Conservation (phyloP, 1,140 invertebrate species). For the Pseudomyrmex pallidus region DNA sequence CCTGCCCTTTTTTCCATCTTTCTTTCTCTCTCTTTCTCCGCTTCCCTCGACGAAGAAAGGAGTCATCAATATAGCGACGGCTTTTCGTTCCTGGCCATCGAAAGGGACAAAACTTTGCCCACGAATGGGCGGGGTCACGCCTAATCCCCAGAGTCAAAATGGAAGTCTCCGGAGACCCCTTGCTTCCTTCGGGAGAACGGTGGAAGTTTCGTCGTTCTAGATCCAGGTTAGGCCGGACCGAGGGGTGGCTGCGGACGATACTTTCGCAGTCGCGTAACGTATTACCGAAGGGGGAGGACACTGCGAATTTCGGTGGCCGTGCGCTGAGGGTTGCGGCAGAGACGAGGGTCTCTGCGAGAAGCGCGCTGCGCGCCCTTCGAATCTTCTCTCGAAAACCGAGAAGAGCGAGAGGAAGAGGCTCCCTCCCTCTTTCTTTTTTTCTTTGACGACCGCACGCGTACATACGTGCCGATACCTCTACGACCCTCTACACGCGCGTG, state of each 20-base stretch:
- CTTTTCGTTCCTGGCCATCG: slow-evolving; percentile 81
- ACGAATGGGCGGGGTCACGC: slow-evolving; percentile 84
- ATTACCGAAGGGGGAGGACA: slow-evolving; percentile 77
- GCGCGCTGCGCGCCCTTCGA: slow-evolving; percentile 58
- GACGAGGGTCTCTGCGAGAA: slow-evolving; percentile 50
- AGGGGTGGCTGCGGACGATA: slow-evolving; percentile 63
- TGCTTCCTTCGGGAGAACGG: slow-evolving; percentile 50
- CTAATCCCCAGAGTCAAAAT: slow-evolving; percentile 86
- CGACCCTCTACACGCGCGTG: slow-evolving; percentile 48
- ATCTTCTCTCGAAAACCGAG: slow-evolving; percentile 57
- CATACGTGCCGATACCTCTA: slow-evolving; percentile 72
- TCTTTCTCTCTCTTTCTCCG: slow-evolving; percentile 30
- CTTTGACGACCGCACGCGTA: slow-evolving; percentile 52
- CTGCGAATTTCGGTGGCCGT: slow-evolving; percentile 71
- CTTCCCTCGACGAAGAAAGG: slow-evolving; percentile 73
- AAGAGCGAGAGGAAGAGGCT: slow-evolving; percentile 12
- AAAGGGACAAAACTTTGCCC: slow-evolving; percentile 81
- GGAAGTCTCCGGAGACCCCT: slow-evolving; percentile 84
- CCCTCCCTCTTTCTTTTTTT: slow-evolving; percentile 49
- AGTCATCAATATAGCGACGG: slow-evolving; percentile 83
- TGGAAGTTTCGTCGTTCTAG: slow-evolving; percentile 78
- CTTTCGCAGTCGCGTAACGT: slow-evolving; percentile 71
- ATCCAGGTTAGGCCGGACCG: slow-evolving; percentile 75
- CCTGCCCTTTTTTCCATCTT: neutral
- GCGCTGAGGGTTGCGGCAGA: slow-evolving; percentile 56